phyloP scores from a whole-genome alignment of 2,888 invertebrate genomes.

The Rhagonycha fulva region DNA sequence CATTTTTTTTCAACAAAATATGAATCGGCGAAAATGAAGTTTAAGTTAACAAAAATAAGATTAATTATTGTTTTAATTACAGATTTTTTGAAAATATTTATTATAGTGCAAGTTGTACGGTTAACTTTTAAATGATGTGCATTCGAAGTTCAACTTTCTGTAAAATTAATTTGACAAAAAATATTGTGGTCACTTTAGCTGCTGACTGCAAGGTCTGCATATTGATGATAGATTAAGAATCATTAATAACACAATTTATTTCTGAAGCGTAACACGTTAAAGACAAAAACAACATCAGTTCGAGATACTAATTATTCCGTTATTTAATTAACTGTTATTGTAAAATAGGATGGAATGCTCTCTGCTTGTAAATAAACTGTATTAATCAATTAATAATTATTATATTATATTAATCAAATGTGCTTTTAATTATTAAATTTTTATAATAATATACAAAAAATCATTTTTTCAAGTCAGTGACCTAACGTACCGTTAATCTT shows the following conservation, averaged over 20 bases:
- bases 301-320: background rate
- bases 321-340: background rate
- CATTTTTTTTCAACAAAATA: background rate
- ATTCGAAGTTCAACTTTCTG: background rate
- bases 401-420: background rate
- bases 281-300: background rate
- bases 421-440: background rate
- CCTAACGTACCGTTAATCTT: constrained; percentile 7
- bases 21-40: background rate
- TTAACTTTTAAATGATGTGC: background rate
- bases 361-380: background rate
- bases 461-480: constrained; percentile 14
- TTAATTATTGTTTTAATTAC: background rate
- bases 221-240: too few relatives aligned
- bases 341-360: background rate
- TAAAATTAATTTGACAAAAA: background rate
- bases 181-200: too few relatives aligned
- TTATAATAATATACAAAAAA: background rate
- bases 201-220: too few relatives aligned
- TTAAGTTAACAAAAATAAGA: background rate
- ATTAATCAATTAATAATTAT: background rate
- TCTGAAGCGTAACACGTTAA: background rate
- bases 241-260: background rate
- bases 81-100: background rate
- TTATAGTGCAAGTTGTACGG: background rate